These are phyloP conservation scores for Lanistes nyassanus DNA, from an alignment of 1,140 invertebrate genomes.

Conservation along the genomic window DNA sequence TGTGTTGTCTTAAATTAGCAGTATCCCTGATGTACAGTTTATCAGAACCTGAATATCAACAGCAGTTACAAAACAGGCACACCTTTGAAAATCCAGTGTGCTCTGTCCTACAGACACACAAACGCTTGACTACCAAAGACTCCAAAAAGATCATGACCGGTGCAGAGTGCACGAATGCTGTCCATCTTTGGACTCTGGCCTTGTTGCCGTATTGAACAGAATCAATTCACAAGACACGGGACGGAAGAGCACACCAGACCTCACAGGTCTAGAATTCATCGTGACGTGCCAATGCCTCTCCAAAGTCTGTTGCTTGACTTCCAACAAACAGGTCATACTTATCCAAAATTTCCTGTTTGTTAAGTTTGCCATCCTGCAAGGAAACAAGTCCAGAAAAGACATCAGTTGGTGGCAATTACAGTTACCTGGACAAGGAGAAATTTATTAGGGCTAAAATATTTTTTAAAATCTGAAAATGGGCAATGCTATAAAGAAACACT, in stretches of 20 bases:
- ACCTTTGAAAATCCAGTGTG: neutral
- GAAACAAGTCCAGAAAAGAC: neutral
- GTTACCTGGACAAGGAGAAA: too few species aligned
- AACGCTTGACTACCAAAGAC: neutral
- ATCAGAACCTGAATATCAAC: too few species aligned
- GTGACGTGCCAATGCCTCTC: conserved; percentile 91
- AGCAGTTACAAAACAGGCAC: too few species aligned
- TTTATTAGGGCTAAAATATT: too few species aligned
- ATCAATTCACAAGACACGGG: too few species aligned
- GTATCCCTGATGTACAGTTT: too few species aligned
- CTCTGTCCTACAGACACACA: conserved; percentile 5
- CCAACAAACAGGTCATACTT: conserved; percentile 99
- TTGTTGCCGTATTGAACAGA: too few species aligned
- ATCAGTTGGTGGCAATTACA: too few species aligned
- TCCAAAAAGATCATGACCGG: conserved; percentile 3
- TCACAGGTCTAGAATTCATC: conserved; percentile 72
- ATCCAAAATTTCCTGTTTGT: conserved; percentile 90
- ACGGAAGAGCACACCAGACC: neutral
- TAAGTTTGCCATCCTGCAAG: conserved; percentile 83
- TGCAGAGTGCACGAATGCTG: neutral
- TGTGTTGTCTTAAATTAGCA: too few species aligned
- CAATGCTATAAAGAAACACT: too few species aligned
- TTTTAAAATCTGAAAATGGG: too few species aligned
- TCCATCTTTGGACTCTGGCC: too few species aligned
- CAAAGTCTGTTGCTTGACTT: conserved; percentile 98